Conservation (phyloP, 1,140 invertebrate species). For the Bombus ignitus region DNA sequence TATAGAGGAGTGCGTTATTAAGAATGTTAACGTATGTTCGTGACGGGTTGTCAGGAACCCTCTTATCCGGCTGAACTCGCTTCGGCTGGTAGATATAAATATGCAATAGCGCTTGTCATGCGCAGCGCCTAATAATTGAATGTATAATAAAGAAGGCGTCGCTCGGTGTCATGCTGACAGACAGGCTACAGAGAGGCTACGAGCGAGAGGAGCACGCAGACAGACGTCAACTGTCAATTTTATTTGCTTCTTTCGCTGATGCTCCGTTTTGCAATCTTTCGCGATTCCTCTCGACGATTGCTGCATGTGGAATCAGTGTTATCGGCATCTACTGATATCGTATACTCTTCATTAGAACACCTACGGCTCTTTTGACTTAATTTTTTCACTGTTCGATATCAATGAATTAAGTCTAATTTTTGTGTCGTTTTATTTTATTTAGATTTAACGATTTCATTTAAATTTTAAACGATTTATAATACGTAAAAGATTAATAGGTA, state of each 20-base stretch:
- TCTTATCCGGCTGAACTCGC: slow-evolving; percentile 69
- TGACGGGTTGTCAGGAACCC: slow-evolving; percentile 76
- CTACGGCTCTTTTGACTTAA: too few relatives aligned
- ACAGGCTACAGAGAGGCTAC: slow-evolving; percentile 68
- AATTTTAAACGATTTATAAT: too few relatives aligned
- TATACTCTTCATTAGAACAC: background rate
- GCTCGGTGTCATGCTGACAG: slow-evolving; percentile 77
- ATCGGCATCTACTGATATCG: background rate
- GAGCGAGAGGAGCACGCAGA: slow-evolving; percentile 65
- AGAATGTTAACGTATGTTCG: slow-evolving; percentile 77
- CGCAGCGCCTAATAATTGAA: slow-evolving; percentile 82
- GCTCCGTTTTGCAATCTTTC: slow-evolving; percentile 55
- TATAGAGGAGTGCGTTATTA: slow-evolving; percentile 70
- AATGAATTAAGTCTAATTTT: background rate
- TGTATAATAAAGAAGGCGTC: slow-evolving; percentile 83
- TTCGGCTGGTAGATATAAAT: slow-evolving; percentile 78
- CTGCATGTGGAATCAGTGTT: slow-evolving; percentile 43
- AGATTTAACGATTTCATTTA: too few relatives aligned
- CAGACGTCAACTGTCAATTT: slow-evolving; percentile 80
- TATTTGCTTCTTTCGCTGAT: slow-evolving; percentile 61
- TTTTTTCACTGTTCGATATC: too few relatives aligned
- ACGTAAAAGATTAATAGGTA: too few relatives aligned
- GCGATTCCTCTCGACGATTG: slow-evolving; percentile 40
- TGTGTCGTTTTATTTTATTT: background rate
- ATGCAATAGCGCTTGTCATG: slow-evolving; percentile 81